phyloP scores from a whole-genome alignment of 2,888 invertebrate species.

The Mantis religiosa region DNA sequence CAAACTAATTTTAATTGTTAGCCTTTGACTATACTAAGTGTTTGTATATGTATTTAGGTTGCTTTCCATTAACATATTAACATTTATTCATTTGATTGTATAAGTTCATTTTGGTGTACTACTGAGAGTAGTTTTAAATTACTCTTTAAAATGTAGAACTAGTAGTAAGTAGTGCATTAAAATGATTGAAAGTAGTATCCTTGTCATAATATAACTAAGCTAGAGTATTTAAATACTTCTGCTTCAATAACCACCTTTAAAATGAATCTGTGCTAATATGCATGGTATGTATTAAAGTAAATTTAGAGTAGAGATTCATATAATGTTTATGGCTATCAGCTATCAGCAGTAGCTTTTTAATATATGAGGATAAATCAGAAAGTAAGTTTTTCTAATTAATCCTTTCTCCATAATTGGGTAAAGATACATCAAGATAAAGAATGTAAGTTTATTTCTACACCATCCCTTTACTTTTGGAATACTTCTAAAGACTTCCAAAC shows the following conservation, averaged over 20 bases:
- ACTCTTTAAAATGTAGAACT: neutral
- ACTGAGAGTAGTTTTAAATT: neutral
- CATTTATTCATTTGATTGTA: neutral
- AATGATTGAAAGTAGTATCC: neutral
- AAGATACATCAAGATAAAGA: too few species aligned
- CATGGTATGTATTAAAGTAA: neutral
- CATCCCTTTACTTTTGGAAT: too few species aligned
- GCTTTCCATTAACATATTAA: neutral
- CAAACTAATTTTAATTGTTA: neutral
- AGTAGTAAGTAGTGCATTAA: neutral
- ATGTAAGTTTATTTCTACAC: too few species aligned
- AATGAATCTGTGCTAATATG: neutral
- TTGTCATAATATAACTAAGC: neutral
- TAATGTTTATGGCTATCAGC: neutral
- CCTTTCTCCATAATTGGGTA: too few species aligned
- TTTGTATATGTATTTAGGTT: neutral
- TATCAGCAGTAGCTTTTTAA: neutral
- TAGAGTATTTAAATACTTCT: neutral
- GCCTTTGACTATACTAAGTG: neutral
- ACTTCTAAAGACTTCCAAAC: too few species aligned
- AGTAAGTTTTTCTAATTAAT: too few species aligned
- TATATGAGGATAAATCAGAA: too few species aligned
- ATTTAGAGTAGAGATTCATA: neutral
- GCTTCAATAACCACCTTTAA: neutral
- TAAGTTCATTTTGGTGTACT: neutral